Evolutionary conservation across 2,888 invertebrate species (phyloP), one percentile per base, ranked within the genome.

Genomic region (Thymelicus sylvestris): DNA sequence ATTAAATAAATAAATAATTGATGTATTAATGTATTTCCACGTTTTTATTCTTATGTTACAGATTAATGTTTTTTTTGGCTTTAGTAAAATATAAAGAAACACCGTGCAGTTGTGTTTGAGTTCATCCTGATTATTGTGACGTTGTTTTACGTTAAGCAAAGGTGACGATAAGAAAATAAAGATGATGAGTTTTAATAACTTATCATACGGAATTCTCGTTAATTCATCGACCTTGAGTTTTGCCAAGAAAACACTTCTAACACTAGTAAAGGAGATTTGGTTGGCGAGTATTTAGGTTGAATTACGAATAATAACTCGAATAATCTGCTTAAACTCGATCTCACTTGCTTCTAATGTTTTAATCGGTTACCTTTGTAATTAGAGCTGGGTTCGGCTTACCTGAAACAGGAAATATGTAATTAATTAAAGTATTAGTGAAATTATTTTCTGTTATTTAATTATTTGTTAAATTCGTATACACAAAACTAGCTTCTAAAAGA

Each of bases 191-290:
- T 52, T 19, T 65, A 47, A 48, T 65, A 31, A 55, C n/a, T n/a
- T n/a, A n/a, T n/a, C 10, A 66, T 68, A 63, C 68, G 7, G 68
- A 57, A 68, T 47, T 0, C 55, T 47, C 41, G 31, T 64, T 69
- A 64, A 57, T 38, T 39, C 15, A 6, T 24, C 41, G 68, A 50
- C 61, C 67, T 67, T 61, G 67, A 61, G 19, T 41, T 38, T 57
- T n/a, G 38, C 55, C 15, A 63, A 68, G 63, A 55, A 73, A 66
- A 76, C 67, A 66, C 72, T 73, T 65, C 64, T 65, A 66, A 76
- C 67, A 65, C 72, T 73, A 67, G 63, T n/a, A 65, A 66, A 81
- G 86, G 86, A 85, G 86, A 87, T 86, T 66, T 82, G 87, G 78
- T 81, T 73, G 3, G 41, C 81, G 83, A 71, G 15, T 83, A 86